A percentile compares a stretch with the other conserved stretches of the same genome.
Evolutionary conservation across 2,113 vertebrate species (phyloP).

Genomic region (Vireo altiloquus): DNA sequence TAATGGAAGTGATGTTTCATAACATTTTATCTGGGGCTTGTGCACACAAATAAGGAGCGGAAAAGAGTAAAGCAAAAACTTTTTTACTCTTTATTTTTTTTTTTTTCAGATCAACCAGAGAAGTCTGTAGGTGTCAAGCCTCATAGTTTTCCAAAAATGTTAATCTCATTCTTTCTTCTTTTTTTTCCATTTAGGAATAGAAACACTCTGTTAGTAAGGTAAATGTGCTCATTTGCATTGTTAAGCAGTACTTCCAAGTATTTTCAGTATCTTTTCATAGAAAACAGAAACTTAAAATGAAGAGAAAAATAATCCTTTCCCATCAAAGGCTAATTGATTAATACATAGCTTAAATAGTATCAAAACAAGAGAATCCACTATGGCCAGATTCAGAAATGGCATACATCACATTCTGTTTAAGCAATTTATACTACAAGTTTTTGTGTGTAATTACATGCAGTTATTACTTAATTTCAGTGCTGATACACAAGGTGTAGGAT

Average conservation of each 20-base stretch:
- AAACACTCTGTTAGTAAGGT: not conserved
- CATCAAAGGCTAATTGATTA: not conserved
- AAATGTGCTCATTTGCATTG: slow-evolving; percentile 10
- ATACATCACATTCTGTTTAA: not conserved
- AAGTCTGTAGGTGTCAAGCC: slow-evolving; percentile 32
- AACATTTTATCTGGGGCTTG: not conserved
- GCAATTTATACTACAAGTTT: not conserved
- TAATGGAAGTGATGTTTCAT: not conserved
- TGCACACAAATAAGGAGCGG: not conserved
- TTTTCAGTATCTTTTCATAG: slow-evolving; percentile 29
- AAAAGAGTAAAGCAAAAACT: slow-evolving; percentile 8
- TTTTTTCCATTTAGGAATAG: slow-evolving; percentile 14
- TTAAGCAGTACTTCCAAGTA: not conserved
- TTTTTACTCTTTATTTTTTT: not conserved
- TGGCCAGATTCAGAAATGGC: not conserved
- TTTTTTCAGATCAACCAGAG: not conserved
- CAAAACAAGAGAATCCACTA: not conserved
- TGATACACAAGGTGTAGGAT: not conserved
- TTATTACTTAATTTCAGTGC: not conserved
- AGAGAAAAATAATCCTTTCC: not conserved
- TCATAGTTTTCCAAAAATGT: not conserved
- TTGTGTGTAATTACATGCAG: not conserved
- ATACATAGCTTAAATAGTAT: not conserved
- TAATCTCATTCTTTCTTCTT: not conserved
- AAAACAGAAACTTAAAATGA: not conserved